Evolutionary conservation across 2,113 vertebrate species (phyloP), one percentile per base, ranked within the genome.

Genomic region (Anser brachyrhynchus): DNA sequence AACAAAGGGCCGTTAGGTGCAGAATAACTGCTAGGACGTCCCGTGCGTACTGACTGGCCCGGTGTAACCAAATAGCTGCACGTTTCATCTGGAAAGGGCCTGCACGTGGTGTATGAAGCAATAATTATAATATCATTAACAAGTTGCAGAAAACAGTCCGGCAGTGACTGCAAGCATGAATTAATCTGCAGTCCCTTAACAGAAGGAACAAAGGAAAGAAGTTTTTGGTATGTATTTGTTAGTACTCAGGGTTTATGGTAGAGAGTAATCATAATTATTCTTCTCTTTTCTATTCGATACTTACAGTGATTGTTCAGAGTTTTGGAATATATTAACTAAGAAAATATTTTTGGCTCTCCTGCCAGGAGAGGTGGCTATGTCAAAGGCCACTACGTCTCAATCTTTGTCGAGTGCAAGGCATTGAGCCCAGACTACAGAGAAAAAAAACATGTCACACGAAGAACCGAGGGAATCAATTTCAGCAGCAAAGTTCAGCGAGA

Each of bases 401-500:
- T 12, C 51, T 39, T 66, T 39, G 9, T 4, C 14, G 19, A 5
- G 82, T 62, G 59, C 59, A 61, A 84, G 70, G 35, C 67, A 28
- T 52, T 74, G 87, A 91, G 83, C 91, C 78, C 83, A 61, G 29
- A 35, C 70, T 93, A 64, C 96, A 89, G 44, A 96, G 80, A 70
- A 80, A 15, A 62, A 78, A 96, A 92, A 92, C 83, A 58, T 57
- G 73, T 93, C 77, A n/a, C 51, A 21, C 28, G 44, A 89, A 88
- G 71, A 92, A 31, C 62, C 6, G n/a, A 89, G 87, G 44, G 91
- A 89, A 90, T 64, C 92, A 82, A 82, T 93, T 95, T 80, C 82
- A 75, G 91, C 78, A 84, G 90, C 91, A 54, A 29, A 92, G 95
- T 93, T 94, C 71, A 28, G 44, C 17, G 13, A 95, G 75, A 81